phyloP scores from a whole-genome alignment of 2,888 invertebrate species.

The Pasiphila rectangulata region DNA sequence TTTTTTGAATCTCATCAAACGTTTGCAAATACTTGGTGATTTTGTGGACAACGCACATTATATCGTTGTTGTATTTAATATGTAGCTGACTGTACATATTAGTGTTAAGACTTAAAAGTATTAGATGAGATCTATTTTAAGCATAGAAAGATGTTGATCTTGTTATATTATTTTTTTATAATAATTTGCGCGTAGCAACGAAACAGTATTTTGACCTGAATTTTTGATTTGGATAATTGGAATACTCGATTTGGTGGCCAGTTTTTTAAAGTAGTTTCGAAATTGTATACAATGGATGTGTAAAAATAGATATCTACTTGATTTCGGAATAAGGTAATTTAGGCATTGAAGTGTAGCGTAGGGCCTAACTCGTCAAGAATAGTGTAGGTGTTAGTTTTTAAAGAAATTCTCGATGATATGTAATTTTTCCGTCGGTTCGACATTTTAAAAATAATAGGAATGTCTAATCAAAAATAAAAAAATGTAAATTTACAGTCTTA shows the following conservation, averaged over 20 bases:
- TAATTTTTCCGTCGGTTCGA: conserved; percentile 30
- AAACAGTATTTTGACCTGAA: conserved; percentile 62
- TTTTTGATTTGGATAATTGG: conserved; percentile 31
- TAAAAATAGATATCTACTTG: conserved; percentile 56
- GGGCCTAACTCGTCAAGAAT: conserved; percentile 44
- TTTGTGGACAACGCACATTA: conserved; percentile 32
- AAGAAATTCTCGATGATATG: conserved; percentile 36
- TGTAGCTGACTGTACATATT: conserved; percentile 67
- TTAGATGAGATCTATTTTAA: conserved; percentile 67
- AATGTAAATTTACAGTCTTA: conserved; percentile 18
- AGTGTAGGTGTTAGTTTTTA: conserved; percentile 36
- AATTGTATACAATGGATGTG: conserved; percentile 55
- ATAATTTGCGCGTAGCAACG: conserved; percentile 73
- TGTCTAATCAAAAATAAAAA: conserved; percentile 22
- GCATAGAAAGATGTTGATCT: conserved; percentile 54
- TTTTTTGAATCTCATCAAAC: conserved; percentile 55
- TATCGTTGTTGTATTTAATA: conserved; percentile 46
- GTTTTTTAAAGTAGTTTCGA: conserved; percentile 51
- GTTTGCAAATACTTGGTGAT: conserved; percentile 12
- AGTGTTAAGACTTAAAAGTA: conserved; percentile 60
- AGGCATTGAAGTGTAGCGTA: conserved; percentile 49
- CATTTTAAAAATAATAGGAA: conserved; percentile 23
- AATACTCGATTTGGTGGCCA: conserved; percentile 57
- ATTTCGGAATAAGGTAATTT: conserved; percentile 52
- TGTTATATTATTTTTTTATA: conserved; percentile 61